phyloP scores from a whole-genome alignment of 2,113 vertebrate species.

The Salvelinus sp. region DNA sequence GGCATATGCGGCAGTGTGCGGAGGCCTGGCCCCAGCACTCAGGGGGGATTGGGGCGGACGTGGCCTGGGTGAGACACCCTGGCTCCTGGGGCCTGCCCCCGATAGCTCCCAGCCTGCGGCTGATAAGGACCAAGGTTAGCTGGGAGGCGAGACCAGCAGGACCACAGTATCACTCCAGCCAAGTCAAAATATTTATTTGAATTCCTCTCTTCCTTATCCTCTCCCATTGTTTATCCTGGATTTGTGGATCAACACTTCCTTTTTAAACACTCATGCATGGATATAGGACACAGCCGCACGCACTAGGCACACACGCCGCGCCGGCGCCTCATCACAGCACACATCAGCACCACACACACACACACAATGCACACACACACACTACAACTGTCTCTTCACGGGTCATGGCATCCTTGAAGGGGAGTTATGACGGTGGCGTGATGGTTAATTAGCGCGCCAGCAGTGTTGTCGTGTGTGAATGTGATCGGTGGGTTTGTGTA shows the following conservation, averaged over 20 bases:
- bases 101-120: constrained; percentile 65
- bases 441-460: constrained; percentile 71
- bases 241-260: background rate
- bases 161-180: background rate
- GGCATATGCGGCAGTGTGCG: constrained; percentile 22
- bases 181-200: constrained; percentile 7
- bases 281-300: background rate
- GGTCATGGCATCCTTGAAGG: constrained; percentile 58
- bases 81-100: constrained; percentile 52
- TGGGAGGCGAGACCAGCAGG: constrained; percentile 35
- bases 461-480: constrained; percentile 70
- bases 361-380: constrained; percentile 5
- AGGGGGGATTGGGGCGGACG: constrained; percentile 63
- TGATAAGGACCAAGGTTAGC: constrained; percentile 70
- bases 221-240: constrained; percentile 2
- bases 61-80: constrained; percentile 48
- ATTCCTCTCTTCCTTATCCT: constrained; percentile 11
- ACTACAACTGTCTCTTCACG: constrained; percentile 1
- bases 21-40: constrained; percentile 66
- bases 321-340: too few relatives aligned
- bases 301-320: too few relatives aligned
- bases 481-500: constrained; percentile 69
- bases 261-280: background rate
- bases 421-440: constrained; percentile 67
- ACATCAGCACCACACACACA: background rate